Evolutionary conservation across 2,113 vertebrate species (phyloP), one percentile per base, ranked within the genome.

Genomic region (Paramisgurnus dabryanus): DNA sequence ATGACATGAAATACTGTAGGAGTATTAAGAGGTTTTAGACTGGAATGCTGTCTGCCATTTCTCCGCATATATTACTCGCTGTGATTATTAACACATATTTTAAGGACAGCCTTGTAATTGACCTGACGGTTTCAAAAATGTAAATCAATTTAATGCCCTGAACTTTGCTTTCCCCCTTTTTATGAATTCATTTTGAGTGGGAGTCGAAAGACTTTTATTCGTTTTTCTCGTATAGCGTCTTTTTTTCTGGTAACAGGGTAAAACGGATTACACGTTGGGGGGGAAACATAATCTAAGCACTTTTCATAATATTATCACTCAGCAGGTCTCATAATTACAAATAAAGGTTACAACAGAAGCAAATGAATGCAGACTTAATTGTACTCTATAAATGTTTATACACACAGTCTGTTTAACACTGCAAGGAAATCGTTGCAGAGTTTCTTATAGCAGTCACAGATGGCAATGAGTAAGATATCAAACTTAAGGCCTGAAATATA

Each of bases 21-120:
- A 82, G 82, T 84, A 83, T 89, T 86, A 87, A 83, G 84, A 86
- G 82, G 70, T 69, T 86, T 85, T 78, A 80, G 67, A 72, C 84
- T 84, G 86, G 81, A 90, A 89, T 87, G 86, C 85, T 75, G 53
- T 76, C 84, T 83, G 76, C 61, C 84, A 79, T 69, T 78, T 80
- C 80, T 60, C 61, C 67, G 68, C 82, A 81, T 83, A 86, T 87
- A 86, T 84, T 89, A 84, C 73, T 72, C 73, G 67, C 77, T 85
- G 73, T 82, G 81, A 90, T 89, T 88, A 85, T 83, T 76, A 86
- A 85, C 82, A 85, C 70, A 83, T 85, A 86, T 87, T 89, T 88
- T 87, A 85, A 80, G 67, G 86, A 85, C 85, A 83, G 83, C 87
- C 86, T 87, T 79, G 82, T 85, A 82, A 79, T 76, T 85, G 84